Conservation (phyloP, 2,888 invertebrate genomes). For the Hypercompe scribonia region DNA sequence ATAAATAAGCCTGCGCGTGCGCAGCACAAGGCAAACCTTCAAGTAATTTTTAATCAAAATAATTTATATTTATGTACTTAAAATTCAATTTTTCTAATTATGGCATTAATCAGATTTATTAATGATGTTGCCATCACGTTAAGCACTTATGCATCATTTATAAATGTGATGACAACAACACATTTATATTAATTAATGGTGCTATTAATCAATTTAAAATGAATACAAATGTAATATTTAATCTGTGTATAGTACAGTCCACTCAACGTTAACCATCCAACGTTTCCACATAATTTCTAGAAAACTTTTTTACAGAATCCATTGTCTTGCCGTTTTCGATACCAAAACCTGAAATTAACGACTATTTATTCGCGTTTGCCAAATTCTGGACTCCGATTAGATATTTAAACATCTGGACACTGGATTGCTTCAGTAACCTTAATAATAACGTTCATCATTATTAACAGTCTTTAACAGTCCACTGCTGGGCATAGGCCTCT, state of each 20-base stretch:
- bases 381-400: no score
- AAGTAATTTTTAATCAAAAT: background rate
- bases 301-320: background rate
- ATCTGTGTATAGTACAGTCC: background rate
- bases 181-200: background rate
- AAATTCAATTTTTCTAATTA: background rate
- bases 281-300: background rate
- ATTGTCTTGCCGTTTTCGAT: background rate
- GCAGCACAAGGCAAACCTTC: background rate
- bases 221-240: background rate
- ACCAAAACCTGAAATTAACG: background rate
- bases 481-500: no score
- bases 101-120: background rate
- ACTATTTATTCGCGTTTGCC: no score
- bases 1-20: background rate
- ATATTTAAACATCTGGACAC: no score
- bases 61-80: background rate
- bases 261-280: background rate
- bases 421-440: no score
- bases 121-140: background rate
- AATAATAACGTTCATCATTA: no score
- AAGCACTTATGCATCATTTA: background rate
- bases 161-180: background rate
- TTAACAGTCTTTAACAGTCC: no score
- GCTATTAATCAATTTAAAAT: background rate